Base-by-base conservation (phyloP, 2,888 invertebrate genomes). In the Pterobdella sp. region DNA sequence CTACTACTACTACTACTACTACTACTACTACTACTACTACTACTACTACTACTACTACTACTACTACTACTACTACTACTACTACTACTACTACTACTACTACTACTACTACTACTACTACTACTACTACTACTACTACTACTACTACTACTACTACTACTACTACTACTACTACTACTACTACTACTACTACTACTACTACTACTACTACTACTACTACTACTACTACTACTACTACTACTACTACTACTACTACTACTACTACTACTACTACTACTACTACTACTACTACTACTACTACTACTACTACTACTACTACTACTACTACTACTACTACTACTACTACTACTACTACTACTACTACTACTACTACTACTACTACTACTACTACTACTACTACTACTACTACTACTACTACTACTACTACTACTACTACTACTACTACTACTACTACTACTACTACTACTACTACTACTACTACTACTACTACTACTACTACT, bases 161-260 rank as follows among this genome's bases (percentile, higher is more conserved):
- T 56, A 18, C n/a, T 56, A 56, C 4, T 56, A 56, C n/a, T 56
- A 42, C 42, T 42, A 42, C 42, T 42, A 42, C 42, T 42, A 42
- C 42, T 42, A 42, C 42, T 42, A 42, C 42, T 42, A 42, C 42
- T 18, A 42, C 42, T 42, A 42, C 42, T 42, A 42, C 42, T 42
- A 42, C 42, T 42, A 64, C 64, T 31, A 64, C 31, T 31, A 64
- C 31, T 31, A 64, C 31, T 31, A 64, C 64, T 64, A 64, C 64
- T 64, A 64, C 64, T 64, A 64, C 64, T 14, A 64, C 64, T 64
- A 64, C 64, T 64, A 64, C 64, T 64, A 64, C 64, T 64, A 64
- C 64, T 64, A 64, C 64, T 64, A 64, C 64, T 64, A 64, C 64
- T 64, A 64, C 64, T 64, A 64, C 64, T 64, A 42, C 42, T 42